Evolutionary conservation across 2,888 invertebrate species (phyloP).

Genomic region (Orthosia cruda): DNA sequence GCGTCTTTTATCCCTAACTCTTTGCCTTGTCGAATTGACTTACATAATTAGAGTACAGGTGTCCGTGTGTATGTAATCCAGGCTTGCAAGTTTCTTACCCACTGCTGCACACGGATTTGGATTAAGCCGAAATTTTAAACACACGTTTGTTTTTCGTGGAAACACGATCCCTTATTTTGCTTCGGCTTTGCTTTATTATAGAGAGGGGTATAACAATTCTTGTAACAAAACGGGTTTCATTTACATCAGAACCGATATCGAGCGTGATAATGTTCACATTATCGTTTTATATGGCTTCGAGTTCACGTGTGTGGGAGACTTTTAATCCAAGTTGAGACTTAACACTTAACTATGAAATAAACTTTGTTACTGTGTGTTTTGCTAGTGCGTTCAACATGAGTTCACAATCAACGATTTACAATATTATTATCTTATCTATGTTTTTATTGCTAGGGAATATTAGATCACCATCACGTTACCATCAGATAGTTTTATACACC

Average conservation of each 20-base stretch:
- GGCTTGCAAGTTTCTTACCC: no score
- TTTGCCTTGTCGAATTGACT: no score
- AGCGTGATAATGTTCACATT: conserved; percentile 19
- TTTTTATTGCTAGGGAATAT: conserved; percentile 11
- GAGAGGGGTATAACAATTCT: not conserved
- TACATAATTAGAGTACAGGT: no score
- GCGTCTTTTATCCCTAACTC: no score
- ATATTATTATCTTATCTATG: conserved; percentile 10
- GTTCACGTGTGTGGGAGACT: not conserved
- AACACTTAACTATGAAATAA: conserved; percentile 18
- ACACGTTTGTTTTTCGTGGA: no score
- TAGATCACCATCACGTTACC: not conserved
- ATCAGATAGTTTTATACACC: no score
- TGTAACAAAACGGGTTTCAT: not conserved
- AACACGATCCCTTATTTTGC: not conserved
- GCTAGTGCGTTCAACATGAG: conserved; percentile 35
- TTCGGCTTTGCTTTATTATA: conserved; percentile 1
- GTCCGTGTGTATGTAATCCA: no score
- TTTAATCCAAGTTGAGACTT: conserved; percentile 15
- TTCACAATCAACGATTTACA: conserved; percentile 38
- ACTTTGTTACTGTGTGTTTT: conserved; percentile 30
- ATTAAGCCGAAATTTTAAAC: not conserved
- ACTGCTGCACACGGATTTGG: no score
- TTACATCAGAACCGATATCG: conserved; percentile 14
- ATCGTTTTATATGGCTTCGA: conserved; percentile 7